Percentiles rank a stretch among this genome's conserved stretches.
Evolutionary conservation across 2,888 invertebrate genomes (phyloP).

Genomic region (Zygaena filipendulae): DNA sequence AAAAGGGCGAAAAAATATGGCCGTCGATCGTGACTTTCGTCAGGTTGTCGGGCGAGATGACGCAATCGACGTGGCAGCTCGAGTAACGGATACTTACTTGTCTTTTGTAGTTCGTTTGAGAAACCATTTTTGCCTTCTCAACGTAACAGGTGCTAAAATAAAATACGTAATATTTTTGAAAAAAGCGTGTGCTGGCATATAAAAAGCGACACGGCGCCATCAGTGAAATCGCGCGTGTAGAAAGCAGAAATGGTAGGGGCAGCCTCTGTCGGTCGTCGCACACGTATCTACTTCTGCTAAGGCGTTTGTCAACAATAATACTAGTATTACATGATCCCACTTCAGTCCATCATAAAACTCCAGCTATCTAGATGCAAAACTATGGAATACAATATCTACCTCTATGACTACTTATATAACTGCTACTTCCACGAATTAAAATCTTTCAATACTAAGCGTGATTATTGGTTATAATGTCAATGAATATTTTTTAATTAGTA

Average conservation of each 20-base stretch:
- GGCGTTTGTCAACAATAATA: slow-evolving; percentile 25
- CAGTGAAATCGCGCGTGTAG: slow-evolving; percentile 66
- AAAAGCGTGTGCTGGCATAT: slow-evolving; percentile 41
- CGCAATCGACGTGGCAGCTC: no score
- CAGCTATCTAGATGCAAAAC: no score
- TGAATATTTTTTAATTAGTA: no score
- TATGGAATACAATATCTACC: slow-evolving; percentile 21
- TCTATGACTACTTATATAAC: no score
- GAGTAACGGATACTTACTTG: no score
- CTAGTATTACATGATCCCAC: no score
- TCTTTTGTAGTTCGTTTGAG: slow-evolving; percentile 20
- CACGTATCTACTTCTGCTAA: slow-evolving; percentile 28
- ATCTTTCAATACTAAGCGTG: no score
- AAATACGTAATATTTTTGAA: slow-evolving; percentile 39
- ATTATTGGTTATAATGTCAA: no score
- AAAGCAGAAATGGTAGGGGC: slow-evolving; percentile 64
- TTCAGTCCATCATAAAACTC: no score
- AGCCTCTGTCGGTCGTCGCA: slow-evolving; percentile 10
- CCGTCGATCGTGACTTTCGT: no score
- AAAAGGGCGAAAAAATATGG: not conserved
- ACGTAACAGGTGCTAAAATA: slow-evolving; percentile 31
- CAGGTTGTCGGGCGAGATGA: no score
- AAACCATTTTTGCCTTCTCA: slow-evolving; percentile 18
- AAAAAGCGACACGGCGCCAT: slow-evolving; percentile 35
- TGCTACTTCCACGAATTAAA: no score